Conservation (phyloP, 2,888 invertebrate genomes). For the Anagyrus pseudococci region DNA sequence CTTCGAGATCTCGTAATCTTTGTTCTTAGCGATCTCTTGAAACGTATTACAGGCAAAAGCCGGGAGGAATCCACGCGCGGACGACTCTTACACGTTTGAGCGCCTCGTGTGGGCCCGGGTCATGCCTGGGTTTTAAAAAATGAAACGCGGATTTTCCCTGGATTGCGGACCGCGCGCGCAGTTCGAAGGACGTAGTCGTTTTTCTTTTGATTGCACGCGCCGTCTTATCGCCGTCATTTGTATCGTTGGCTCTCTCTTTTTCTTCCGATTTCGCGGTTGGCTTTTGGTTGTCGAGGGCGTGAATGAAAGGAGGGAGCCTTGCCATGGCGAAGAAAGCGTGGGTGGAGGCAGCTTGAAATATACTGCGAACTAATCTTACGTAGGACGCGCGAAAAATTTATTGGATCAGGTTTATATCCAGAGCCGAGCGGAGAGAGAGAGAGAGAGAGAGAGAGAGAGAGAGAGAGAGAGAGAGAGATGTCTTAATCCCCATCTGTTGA, state of each 20-base stretch:
- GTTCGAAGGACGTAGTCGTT: background rate
- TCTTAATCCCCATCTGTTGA: background rate
- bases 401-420: background rate
- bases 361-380: background rate
- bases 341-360: background rate
- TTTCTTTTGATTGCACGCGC: background rate
- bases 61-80: too few species aligned
- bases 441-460: too few species aligned
- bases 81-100: too few species aligned
- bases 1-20: too few species aligned
- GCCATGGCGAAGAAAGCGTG: background rate
- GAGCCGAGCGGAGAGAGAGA: too few species aligned
- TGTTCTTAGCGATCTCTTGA: too few species aligned
- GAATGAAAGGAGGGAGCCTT: too few species aligned
- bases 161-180: too few species aligned
- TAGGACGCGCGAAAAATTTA: background rate
- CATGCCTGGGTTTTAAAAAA: too few species aligned
- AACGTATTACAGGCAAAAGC: too few species aligned
- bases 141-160: background rate
- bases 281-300: background rate
- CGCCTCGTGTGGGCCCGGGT: too few species aligned
- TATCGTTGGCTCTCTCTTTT: background rate
- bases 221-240: background rate
- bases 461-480: too few species aligned
- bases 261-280: background rate